Evolutionary conservation across 2,888 invertebrate species (phyloP), one percentile per base, ranked within the genome.

Genomic region (Phortica okadai): DNA sequence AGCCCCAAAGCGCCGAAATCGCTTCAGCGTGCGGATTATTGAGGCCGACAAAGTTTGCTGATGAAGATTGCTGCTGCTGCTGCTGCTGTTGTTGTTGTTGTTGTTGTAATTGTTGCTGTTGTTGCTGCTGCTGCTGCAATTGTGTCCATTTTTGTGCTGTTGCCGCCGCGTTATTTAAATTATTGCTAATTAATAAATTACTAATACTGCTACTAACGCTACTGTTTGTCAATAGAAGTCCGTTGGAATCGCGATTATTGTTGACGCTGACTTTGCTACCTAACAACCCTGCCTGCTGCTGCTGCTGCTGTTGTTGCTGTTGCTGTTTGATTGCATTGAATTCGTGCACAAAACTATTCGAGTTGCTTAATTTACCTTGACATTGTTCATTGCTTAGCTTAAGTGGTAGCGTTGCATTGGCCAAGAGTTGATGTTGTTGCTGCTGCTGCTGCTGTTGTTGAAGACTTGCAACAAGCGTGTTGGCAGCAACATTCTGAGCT

Each of bases 1-100:
- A 90, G 77, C 89, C 90, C 91, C 91, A 91, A 14, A 91, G 80
- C n/a, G 89, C 87, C 11, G 90, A 89, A 73, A 89, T 89, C 72
- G 84, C 83, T 54, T 88, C 88, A 11, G 85, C 78, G 70, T 80
- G 64, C n/a, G 70, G n/a, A 50, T 50, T 50, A 14, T 50, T 50
- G 50, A 50, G 50, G 14, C 8, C 50, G 50, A n/a, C 62, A 62
- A 62, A 62, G 25, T 25, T 62, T 11, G 62, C 0, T 7, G 62
- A 62, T 70, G 72, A 62, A 44, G 77, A 16, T 74, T 75, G 78
- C 76, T 74, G 78, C 73, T 79, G 76, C 70, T 80, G 76, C 78
- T 33, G 58, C 70, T 66, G 69, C 6, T 77, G 62, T 76, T 75
- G 33, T 74, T 76, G 70, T 44, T 86, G 59, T 64, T 72, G 74